These are phyloP conservation scores for Hoplodrina blanda DNA, from an alignment of 2,888 invertebrate genomes.

Conservation along the genomic window DNA sequence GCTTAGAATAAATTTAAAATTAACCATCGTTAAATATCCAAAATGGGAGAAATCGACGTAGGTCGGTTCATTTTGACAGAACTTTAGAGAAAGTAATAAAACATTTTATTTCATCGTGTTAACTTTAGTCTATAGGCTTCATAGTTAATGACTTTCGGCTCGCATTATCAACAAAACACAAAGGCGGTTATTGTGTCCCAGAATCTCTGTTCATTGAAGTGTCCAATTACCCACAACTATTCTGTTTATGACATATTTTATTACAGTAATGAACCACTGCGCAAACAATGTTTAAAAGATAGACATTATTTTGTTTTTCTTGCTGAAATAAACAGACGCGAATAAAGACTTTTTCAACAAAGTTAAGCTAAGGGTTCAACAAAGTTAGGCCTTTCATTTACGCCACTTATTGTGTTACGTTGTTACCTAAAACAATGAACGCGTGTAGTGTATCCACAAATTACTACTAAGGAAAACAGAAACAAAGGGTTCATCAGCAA, in stretches of 20 bases:
- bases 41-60: neutral
- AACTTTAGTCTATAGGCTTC: constrained; percentile 36
- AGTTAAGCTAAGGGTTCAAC: constrained; percentile 32
- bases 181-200: constrained; percentile 48
- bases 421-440: constrained; percentile 45
- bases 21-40: no score
- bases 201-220: constrained; percentile 49
- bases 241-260: constrained; percentile 58
- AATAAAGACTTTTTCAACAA: constrained; percentile 23
- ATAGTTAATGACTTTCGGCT: constrained; percentile 43
- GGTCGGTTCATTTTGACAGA: neutral
- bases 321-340: constrained; percentile 10
- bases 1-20: no score
- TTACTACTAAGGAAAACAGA: constrained; percentile 36
- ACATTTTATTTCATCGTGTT: constrained; percentile 22
- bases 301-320: constrained; percentile 20
- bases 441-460: constrained; percentile 40
- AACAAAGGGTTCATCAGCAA: constrained; percentile 51
- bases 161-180: constrained; percentile 47
- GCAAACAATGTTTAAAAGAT: constrained; percentile 18
- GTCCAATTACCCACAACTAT: constrained; percentile 47
- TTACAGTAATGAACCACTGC: constrained; percentile 39
- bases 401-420: constrained; percentile 49
- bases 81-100: constrained; percentile 29
- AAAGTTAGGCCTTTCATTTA: constrained; percentile 48